These are phyloP conservation scores for Calosoma granatense DNA, from an alignment of 1,140 invertebrate genomes.

Conservation along the genomic window DNA sequence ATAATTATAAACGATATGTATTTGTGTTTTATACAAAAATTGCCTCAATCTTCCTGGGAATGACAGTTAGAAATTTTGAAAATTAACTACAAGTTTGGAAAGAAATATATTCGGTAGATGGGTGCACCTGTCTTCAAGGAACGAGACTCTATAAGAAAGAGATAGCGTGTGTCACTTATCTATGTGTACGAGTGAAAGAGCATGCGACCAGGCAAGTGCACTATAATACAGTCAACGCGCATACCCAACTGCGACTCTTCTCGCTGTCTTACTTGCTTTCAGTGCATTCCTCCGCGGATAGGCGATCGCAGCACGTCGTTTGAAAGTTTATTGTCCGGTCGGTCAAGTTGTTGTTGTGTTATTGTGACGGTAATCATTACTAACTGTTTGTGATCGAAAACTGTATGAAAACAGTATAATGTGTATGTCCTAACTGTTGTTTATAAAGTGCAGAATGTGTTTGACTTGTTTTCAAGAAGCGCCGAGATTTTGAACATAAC, in stretches of 20 bases:
- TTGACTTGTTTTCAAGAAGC: neutral
- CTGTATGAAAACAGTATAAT: neutral
- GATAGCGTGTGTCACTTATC: neutral
- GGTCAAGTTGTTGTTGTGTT: neutral
- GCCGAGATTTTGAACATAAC: neutral
- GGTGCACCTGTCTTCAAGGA: neutral
- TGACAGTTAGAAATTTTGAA: too few species aligned
- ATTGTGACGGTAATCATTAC: neutral
- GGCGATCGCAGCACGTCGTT: neutral
- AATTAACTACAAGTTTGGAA: too few species aligned
- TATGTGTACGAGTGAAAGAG: neutral
- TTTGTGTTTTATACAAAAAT: too few species aligned
- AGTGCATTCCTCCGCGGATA: neutral
- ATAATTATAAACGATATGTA: neutral
- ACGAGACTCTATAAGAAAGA: neutral
- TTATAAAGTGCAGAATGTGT: neutral
- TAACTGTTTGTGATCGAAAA: neutral
- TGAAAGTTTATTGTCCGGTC: neutral
- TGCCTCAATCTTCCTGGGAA: too few species aligned
- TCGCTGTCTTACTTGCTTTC: neutral
- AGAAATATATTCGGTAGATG: conserved; percentile 1
- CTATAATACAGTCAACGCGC: neutral
- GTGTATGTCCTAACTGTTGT: neutral
- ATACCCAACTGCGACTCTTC: neutral
- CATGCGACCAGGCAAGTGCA: neutral